Evolutionary conservation across 1,140 invertebrate genomes (phyloP).

Genomic region (Eriosoma lanigerum): DNA sequence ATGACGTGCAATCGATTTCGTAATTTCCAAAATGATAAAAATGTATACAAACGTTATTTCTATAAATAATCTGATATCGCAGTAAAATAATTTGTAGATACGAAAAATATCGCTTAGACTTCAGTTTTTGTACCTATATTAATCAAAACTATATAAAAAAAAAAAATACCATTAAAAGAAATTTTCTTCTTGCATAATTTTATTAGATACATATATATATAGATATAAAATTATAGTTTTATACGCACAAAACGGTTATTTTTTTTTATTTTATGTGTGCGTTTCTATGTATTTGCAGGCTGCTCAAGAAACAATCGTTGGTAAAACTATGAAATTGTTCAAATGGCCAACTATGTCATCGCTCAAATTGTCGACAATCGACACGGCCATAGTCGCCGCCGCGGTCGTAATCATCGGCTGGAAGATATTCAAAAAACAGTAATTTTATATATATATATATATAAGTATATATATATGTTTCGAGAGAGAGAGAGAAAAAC

Average conservation of each 20-base stretch:
- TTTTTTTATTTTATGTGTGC: not conserved
- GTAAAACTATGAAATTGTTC: not conserved
- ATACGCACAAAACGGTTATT: not conserved
- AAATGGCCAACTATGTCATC: conserved; percentile 6
- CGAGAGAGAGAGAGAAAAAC: conserved; percentile 28
- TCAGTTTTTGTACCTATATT: too few species aligned
- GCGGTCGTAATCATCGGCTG: conserved; percentile 33
- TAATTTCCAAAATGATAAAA: too few species aligned
- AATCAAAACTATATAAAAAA: too few species aligned
- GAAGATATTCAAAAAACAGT: conserved; percentile 42
- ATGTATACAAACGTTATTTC: too few species aligned
- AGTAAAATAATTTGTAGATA: too few species aligned
- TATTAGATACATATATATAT: not conserved
- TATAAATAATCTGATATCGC: too few species aligned
- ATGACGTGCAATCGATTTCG: too few species aligned
- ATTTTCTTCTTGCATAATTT: too few species aligned
- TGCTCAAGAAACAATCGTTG: not conserved
- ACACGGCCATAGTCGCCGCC: conserved; percentile 21
- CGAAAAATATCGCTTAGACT: too few species aligned
- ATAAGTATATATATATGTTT: not conserved
- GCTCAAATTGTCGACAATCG: not conserved
- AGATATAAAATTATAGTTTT: not conserved
- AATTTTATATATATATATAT: not conserved
- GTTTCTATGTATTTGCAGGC: conserved; percentile 15
- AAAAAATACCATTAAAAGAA: too few species aligned